Percentiles rank a stretch among this genome's conserved stretches.
Evolutionary conservation across 2,797 vertebrate genomes (phyloP).

Genomic region (Centropyge bicolor): DNA sequence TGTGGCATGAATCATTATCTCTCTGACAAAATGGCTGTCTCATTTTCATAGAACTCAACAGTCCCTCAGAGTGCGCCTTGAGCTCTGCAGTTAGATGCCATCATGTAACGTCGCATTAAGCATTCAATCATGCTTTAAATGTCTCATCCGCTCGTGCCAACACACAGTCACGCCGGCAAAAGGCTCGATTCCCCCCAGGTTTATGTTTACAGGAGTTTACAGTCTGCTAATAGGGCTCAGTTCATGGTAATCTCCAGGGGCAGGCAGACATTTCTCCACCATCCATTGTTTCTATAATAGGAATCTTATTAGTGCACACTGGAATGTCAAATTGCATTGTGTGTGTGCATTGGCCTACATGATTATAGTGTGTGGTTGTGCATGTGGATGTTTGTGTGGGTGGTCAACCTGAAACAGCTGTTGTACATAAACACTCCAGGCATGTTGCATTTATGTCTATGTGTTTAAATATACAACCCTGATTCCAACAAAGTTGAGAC

Average conservation of each 20-base stretch:
- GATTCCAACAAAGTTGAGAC: too few species aligned
- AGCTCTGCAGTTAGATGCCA: constrained; percentile 60
- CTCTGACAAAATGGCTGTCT: constrained; percentile 36
- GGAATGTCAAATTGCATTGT: constrained; percentile 47
- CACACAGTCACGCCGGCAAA: constrained; percentile 52
- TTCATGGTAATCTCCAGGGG: constrained; percentile 61
- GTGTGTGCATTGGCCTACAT: constrained; percentile 1
- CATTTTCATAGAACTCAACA: constrained; percentile 37
- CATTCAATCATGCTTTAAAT: constrained; percentile 78
- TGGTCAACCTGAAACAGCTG: not conserved
- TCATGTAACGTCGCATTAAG: constrained; percentile 72
- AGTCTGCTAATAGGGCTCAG: constrained; percentile 63
- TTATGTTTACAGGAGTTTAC: constrained; percentile 68
- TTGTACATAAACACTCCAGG: not conserved
- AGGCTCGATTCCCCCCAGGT: constrained; percentile 51
- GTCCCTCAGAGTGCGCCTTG: constrained; percentile 46
- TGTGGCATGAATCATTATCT: constrained; percentile 32
- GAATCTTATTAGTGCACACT: constrained; percentile 52
- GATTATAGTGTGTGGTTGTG: not conserved
- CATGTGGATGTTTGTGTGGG: constrained; percentile 17
- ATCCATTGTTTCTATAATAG: constrained; percentile 64
- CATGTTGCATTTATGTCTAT: not conserved
- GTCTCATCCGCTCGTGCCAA: constrained; percentile 54
- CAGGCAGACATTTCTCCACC: constrained; percentile 53
- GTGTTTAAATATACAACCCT: too few species aligned